Base-by-base conservation (phyloP, 2,888 invertebrate species). In the Mantis religiosa region DNA sequence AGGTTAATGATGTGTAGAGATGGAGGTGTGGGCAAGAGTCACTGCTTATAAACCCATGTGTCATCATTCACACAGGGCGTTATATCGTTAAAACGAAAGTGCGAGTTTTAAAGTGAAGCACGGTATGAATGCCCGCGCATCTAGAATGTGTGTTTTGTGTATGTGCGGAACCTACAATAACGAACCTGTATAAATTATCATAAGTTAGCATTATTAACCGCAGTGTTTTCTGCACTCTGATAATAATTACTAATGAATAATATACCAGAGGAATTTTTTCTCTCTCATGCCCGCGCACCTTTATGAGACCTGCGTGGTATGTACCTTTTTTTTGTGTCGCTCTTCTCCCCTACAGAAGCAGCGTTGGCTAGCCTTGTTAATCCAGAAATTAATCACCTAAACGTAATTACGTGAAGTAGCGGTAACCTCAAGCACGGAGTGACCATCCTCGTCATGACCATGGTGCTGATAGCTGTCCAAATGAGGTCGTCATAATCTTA, bases 161-260 rank as follows among this genome's bases (percentile, higher is more conserved):
- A 25, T 71, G 54, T 71, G 54, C 20, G 20, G 12, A 86, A 27
- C 81, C 14, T 20, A 28, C 87, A 87, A 87, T 82, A 87, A 87
- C 71, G 27, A 82, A 82, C 87, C 82, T 28, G 86, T 86, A 87
- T 82, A 87, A 87, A 87, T 87, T 87, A 87, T 87, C 87, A 87
- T 87, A 87, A 87, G 87, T 87, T 87, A 82, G 82, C 87, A 82
- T 87, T 87, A 87, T 87, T 87, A 87, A 81, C 27, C 47, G 30
- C 82, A 82, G 82, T 87, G 82, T 82, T 82, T 87, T 87, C 82
- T 34, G 82, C 87, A 87, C 34, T 82, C 87, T 87, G n/a, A 82
- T 87, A 82, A 27, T 87, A 87, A 87, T 87, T 87, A 87, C 28
- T 82, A 87, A 87, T 87, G 87, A 87, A 87, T 87, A 87, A 82